phyloP scores from a whole-genome alignment of 2,888 invertebrate species.

The Gymnosoma rotundatum region DNA sequence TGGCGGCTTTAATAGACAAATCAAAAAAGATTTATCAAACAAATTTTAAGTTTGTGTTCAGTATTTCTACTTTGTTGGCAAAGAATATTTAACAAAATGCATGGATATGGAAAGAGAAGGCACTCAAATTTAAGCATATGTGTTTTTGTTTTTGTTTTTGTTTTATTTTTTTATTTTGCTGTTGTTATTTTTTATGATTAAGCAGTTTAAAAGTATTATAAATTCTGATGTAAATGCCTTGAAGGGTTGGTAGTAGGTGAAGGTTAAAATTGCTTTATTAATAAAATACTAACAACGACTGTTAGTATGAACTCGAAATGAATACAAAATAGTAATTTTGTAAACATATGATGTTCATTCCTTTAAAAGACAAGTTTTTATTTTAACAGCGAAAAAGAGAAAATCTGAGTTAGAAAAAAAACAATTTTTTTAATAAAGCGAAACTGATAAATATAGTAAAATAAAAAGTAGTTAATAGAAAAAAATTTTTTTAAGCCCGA shows the following conservation, averaged over 20 bases:
- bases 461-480: no score
- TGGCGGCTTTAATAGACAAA: conserved; percentile 53
- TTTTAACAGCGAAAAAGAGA: neutral
- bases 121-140: conserved; percentile 19
- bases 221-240: conserved; percentile 57
- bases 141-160: neutral
- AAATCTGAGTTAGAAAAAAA: no score
- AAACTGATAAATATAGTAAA: no score
- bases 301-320: neutral
- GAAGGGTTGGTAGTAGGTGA: conserved; percentile 57
- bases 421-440: no score
- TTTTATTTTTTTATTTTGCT: no score
- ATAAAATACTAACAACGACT: conserved; percentile 40
- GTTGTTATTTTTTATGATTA: conserved; percentile 46
- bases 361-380: neutral
- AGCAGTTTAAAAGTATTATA: conserved; percentile 50
- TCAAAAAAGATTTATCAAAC: conserved; percentile 60
- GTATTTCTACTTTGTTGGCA: conserved; percentile 18
- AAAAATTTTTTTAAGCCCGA: no score
- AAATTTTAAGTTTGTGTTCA: conserved; percentile 4
- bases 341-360: neutral
- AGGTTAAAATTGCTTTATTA: conserved; percentile 65
- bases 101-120: conserved; percentile 20
- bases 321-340: conserved; percentile 26
- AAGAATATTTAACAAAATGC: conserved; percentile 7